Base-by-base conservation (phyloP, 1,140 invertebrate genomes). In the Drosophila ananassae region DNA sequence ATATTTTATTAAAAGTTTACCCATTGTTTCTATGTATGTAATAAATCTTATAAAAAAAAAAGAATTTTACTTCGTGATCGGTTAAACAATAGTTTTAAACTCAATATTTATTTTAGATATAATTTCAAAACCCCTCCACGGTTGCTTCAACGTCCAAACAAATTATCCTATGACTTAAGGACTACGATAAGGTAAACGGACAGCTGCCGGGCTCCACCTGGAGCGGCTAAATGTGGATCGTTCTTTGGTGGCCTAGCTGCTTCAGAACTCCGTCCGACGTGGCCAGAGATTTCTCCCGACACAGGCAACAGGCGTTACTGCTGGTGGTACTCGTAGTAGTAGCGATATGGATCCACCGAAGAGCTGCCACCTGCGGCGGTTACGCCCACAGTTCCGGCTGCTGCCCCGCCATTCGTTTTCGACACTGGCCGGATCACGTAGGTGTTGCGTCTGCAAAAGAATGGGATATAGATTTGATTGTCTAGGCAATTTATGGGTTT, bases 341-440 rank as follows among this genome's bases (percentile, higher is more conserved):
- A 93, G 72, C 92, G 92, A 82, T 94, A 94, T 66, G 93, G 93
- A 83, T 94, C 93, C 73, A 92, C 90, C 56, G 90, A 72, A 13
- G 77, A 61, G 79, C 83, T 92, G 83, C 73, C 73, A 13, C 77
- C 80, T 28, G 75, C 79, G 61, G 90, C 91, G 8, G 62, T 89
- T 7, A 77, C 73, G 25, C 83, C 83, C 13, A 71, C 63, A 24
- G 30, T 58, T 21, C 47, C 28, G 1, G 25, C 48, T 13, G 34
- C 59, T 24, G 59, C 34, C 8, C n/a, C 47, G 17, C 68, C 41
- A 39, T 53, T 89, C 30, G 90, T 66, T 61, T 91, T 91, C 3
- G 68, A 92, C 90, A 93, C 92, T 72, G 93, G 94, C 73, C 94
- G 92, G 89, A 94, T 93, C 78, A 94, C 93, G 89, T 94, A 94